Conservation (phyloP, 2,797 vertebrate species). For the Chaetodon trifasciatus region DNA sequence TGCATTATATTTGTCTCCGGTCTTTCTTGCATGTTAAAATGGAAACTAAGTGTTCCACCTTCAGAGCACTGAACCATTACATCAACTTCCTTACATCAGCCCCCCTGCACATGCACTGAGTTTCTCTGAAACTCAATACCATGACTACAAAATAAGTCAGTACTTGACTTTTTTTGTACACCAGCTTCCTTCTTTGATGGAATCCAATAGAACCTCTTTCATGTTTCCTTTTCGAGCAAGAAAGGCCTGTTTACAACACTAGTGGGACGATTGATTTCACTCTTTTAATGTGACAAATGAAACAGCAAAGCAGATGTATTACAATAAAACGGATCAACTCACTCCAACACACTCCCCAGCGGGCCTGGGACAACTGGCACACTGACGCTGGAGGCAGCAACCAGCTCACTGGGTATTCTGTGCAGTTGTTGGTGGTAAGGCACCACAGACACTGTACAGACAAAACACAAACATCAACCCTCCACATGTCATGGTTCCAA, state of each 20-base stretch:
- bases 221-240: not conserved
- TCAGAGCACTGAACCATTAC: not conserved
- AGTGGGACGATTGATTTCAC: not conserved
- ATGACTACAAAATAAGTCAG: not conserved
- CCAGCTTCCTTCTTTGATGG: not conserved
- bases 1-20: not conserved
- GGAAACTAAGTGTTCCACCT: no score
- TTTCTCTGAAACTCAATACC: not conserved
- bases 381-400: conserved; percentile 85
- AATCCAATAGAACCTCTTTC: not conserved
- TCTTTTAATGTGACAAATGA: not conserved
- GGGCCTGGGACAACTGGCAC: conserved; percentile 86
- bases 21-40: not conserved
- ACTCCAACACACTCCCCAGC: conserved; percentile 94
- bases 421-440: conserved; percentile 84
- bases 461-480: conserved; percentile 19
- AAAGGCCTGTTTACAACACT: not conserved
- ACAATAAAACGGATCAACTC: conserved; percentile 67
- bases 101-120: not conserved
- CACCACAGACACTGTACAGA: conserved; percentile 93
- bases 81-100: conserved; percentile 3
- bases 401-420: conserved; percentile 89
- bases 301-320: not conserved
- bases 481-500: not conserved
- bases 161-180: not conserved